phyloP scores from a whole-genome alignment of 2,888 invertebrate species.

The Dicranocentrus wangi region DNA sequence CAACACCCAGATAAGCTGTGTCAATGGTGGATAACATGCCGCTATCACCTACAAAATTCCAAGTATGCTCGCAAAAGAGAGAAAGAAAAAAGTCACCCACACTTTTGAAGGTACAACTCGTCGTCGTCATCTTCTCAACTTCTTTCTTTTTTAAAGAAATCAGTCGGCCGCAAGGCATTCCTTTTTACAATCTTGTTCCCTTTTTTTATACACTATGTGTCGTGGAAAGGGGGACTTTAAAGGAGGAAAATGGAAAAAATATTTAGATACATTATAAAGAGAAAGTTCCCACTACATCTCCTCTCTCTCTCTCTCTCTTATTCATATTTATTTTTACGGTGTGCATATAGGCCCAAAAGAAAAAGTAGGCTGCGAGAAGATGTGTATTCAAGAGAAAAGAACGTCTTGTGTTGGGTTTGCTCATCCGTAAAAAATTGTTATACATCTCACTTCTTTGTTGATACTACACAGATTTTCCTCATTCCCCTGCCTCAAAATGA shows the following conservation, averaged over 20 bases:
- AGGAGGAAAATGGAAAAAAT: too few species aligned
- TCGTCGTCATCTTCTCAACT: background rate
- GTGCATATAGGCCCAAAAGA: too few species aligned
- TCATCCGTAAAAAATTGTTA: conserved; percentile 7
- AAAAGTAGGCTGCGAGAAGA: background rate
- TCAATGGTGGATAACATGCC: background rate
- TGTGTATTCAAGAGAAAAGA: background rate
- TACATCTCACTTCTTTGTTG: conserved; percentile 9
- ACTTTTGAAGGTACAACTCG: too few species aligned
- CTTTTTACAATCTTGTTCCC: conserved; percentile 7
- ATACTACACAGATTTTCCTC: conserved; percentile 12
- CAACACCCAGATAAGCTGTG: conserved; percentile 13
- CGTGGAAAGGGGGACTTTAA: too few species aligned
- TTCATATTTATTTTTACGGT: too few species aligned
- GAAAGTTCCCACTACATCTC: background rate
- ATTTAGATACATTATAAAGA: too few species aligned
- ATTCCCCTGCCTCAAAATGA: background rate
- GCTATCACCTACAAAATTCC: background rate
- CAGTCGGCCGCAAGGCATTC: conserved; percentile 35
- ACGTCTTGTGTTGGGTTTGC: background rate
- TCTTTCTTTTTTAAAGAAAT: background rate
- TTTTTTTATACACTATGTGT: background rate
- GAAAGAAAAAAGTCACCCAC: background rate
- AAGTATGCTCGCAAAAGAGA: background rate
- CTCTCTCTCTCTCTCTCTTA: conserved; percentile 2